Evolutionary conservation across 2,113 vertebrate species (phyloP), one percentile per base, ranked within the genome.

Genomic region (Ellobius talpinus): DNA sequence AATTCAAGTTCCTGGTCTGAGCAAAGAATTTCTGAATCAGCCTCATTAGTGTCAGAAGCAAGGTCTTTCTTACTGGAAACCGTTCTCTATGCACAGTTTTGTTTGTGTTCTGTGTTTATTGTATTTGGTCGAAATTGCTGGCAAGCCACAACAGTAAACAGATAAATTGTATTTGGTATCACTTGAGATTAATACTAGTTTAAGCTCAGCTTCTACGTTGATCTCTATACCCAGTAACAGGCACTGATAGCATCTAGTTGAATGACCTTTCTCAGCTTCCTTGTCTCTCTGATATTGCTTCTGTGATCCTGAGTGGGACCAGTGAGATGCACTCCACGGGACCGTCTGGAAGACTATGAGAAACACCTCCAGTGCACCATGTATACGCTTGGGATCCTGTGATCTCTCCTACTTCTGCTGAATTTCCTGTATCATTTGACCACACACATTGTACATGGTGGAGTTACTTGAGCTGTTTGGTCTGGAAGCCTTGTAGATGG

Each of bases 11-110:
- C 79, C 58, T 94, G 65, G 78, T 72, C 55, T 93, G 33, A 94
- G 42, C 92, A 93, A 91, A 58, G 63, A 89, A 31, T 91, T 89
- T 96, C 26, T 87, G 61, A 89, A 92, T 95, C 93, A 92, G 93
- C 85, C 31, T 86, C 39, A 87, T 45, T 13, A 7, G 5, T 19
- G 16, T 96, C 78, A 84, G 77, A 92, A 82, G 94, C 85, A 89
- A 47, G 74, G 63, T 52, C 68, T 94, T 97, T 96, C 93, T 39
- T 47, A 31, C 89, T 74, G 65, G 84, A 92, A 95, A 88, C 19
- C 24, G 1, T 84, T 96, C n/a, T 96, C 23, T 96, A 65, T 95
- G 91, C 91, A 90, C 84, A 58, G 10, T 85, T 91, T 94, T 63
- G 13, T 94, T 87, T 47, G n/a, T 82, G 13, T n/a, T 23, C 66